Conservation (phyloP, 1,140 invertebrate genomes). For the Anastatus disparis region DNA sequence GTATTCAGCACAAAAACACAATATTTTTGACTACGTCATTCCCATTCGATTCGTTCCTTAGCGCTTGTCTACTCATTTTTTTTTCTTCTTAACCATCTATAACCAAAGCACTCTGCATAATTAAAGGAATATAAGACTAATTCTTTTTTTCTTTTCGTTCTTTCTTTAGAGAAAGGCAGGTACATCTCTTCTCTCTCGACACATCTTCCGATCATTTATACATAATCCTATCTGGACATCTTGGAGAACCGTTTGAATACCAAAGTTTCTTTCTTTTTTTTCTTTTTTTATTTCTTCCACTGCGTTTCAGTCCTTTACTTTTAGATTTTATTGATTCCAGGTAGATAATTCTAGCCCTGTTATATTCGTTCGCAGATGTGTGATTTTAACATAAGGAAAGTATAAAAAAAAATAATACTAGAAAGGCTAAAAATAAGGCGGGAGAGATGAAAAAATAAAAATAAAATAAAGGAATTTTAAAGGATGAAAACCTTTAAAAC, state of each 20-base stretch:
- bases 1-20: too few species aligned
- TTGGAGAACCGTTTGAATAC: conserved; percentile 36
- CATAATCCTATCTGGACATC: conserved; percentile 35
- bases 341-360: conserved; percentile 22
- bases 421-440: neutral
- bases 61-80: too few species aligned
- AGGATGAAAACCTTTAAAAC: neutral
- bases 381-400: too few species aligned
- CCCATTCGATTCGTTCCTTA: neutral
- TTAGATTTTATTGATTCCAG: conserved; percentile 29
- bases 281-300: too few species aligned
- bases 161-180: neutral
- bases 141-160: conserved; percentile 2
- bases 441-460: neutral
- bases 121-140: conserved; percentile 31
- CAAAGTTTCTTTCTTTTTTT: neutral
- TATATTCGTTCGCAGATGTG: neutral
- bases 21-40: conserved; percentile 6
- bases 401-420: too few species aligned
- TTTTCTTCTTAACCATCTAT: neutral
- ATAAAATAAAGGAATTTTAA: neutral
- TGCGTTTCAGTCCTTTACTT: conserved; percentile 3
- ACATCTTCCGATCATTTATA: conserved; percentile 36
- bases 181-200: too few species aligned
- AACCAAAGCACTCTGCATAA: conserved; percentile 28